Conservation (phyloP, 64 coral and sea anemone genomes). For the Astreopora myriophthalma region DNA sequence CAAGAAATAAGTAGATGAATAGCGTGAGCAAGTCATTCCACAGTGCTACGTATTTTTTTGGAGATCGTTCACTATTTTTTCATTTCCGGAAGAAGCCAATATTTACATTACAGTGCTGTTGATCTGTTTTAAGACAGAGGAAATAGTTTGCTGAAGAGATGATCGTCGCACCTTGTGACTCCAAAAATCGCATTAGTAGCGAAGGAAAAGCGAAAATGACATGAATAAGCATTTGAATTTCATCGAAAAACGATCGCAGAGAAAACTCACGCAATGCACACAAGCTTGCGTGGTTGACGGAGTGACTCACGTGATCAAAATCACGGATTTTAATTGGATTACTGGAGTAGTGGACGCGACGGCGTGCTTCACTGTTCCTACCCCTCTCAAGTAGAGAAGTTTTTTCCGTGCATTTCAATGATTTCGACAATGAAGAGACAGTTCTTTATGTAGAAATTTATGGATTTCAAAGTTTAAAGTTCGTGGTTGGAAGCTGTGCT, state of each 20-base stretch:
- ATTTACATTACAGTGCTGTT: neutral
- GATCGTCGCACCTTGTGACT: neutral
- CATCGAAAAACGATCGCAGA: neutral
- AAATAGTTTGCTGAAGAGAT: neutral
- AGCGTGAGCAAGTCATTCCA: neutral
- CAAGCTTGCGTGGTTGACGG: conserved; percentile 46
- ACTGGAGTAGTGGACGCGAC: conserved; percentile 28
- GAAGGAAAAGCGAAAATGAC: neutral
- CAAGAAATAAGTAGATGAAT: neutral
- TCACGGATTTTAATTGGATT: conserved; percentile 58
- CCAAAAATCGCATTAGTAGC: neutral
- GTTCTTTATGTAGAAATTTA: conserved; percentile 65
- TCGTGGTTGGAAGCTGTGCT: conserved; percentile 62
- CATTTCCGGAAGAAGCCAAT: neutral
- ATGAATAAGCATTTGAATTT: neutral
- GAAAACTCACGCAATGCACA: neutral
- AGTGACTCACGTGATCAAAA: conserved; percentile 57
- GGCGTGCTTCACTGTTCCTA: conserved; percentile 81
- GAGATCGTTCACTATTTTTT: neutral
- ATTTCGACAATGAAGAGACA: conserved; percentile 78
- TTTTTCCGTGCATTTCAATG: conserved; percentile 85
- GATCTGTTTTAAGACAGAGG: neutral
- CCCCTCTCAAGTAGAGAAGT: conserved; percentile 76
- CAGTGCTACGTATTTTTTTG: neutral
- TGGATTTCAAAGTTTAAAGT: conserved; percentile 67